Evolutionary conservation across 2,888 invertebrate species (phyloP).

Genomic region (Ecdyonurus torrentis): DNA sequence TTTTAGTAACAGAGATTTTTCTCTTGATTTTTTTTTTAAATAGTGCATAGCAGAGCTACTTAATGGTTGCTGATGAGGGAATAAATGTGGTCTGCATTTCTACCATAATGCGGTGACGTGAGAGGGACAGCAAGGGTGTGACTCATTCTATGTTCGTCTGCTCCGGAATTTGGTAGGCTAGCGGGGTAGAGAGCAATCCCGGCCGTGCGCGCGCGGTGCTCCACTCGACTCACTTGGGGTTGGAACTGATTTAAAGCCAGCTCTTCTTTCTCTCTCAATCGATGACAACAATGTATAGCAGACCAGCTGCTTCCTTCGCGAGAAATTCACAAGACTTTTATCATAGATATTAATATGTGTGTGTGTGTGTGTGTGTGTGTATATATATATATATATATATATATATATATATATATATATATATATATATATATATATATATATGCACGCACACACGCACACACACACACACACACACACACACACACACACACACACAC

Average conservation of each 20-base stretch:
- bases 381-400: background rate
- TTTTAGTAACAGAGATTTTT: too few species aligned
- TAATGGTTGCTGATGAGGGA: too few species aligned
- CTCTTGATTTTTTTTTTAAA: too few species aligned
- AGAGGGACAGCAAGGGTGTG: too few species aligned
- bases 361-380: background rate
- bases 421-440: too few species aligned
- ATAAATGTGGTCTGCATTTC: too few species aligned
- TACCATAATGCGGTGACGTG: background rate
- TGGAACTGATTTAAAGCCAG: background rate
- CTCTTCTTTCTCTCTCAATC: background rate
- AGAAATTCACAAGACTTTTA: background rate
- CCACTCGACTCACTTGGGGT: too few species aligned
- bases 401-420: too few species aligned
- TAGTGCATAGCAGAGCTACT: too few species aligned
- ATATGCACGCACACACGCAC: too few species aligned
- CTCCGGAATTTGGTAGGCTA: background rate
- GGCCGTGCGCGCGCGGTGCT: background rate
- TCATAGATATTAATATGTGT: background rate
- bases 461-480: too few species aligned
- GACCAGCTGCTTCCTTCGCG: background rate
- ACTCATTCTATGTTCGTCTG: background rate
- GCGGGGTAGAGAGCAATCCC: background rate
- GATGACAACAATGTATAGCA: background rate
- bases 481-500: too few species aligned